These are phyloP conservation scores for Drosophila lacicola DNA, from an alignment of 2,888 invertebrate genomes.

Conservation along the genomic window DNA sequence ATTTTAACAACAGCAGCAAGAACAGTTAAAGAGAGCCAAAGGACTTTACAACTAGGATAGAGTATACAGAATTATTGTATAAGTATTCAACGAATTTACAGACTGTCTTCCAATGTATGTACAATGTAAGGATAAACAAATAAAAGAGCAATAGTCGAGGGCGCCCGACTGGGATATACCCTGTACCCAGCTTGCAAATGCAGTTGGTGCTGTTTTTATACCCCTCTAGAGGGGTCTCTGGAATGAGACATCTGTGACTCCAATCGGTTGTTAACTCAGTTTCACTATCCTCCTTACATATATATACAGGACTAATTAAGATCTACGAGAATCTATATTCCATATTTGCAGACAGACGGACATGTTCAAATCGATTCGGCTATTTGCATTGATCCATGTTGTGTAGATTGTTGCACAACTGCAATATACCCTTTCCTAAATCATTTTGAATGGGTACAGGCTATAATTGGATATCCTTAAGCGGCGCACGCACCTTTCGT, in stretches of 20 bases:
- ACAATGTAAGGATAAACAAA: background rate
- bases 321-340: no score
- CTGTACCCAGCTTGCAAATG: background rate
- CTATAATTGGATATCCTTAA: background rate
- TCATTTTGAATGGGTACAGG: slow-evolving; percentile 2
- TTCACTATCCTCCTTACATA: no score
- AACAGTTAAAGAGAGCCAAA: slow-evolving; percentile 19
- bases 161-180: slow-evolving; percentile 2
- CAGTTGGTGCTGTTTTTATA: no score
- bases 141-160: background rate
- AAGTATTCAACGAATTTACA: slow-evolving; percentile 25
- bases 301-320: no score
- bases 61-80: slow-evolving; percentile 19
- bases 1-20: slow-evolving; percentile 29
- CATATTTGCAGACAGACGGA: background rate
- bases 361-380: background rate
- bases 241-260: no score
- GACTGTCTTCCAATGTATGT: slow-evolving; percentile 16
- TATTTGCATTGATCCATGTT: background rate
- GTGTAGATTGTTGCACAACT: background rate
- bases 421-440: background rate
- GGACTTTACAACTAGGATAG: slow-evolving; percentile 15
- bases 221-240: no score
- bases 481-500: slow-evolving; percentile 87
- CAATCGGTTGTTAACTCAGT: no score